These are phyloP conservation scores for Drosophila simulans DNA, from an alignment of 1,140 invertebrate genomes.

Conservation along the genomic window DNA sequence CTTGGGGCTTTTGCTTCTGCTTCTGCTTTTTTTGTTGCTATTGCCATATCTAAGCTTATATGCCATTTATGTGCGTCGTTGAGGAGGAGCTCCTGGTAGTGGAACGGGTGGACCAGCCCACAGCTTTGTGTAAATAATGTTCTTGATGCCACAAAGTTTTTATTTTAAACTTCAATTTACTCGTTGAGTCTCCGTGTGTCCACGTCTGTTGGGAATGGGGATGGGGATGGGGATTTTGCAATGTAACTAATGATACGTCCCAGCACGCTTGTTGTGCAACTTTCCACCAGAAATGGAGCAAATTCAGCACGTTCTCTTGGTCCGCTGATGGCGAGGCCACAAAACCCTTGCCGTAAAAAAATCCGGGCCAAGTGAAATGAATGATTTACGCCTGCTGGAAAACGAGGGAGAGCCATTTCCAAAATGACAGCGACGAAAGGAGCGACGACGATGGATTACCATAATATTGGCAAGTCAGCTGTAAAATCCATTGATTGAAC, in stretches of 20 bases:
- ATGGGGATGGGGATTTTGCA: conserved; percentile 9
- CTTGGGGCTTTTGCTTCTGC: conserved; percentile 43
- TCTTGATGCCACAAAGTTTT: conserved; percentile 72
- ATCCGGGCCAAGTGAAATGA: conserved; percentile 51
- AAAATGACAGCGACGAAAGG: conserved; percentile 36
- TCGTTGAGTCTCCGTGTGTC: conserved; percentile 36
- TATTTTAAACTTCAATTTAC: conserved; percentile 81
- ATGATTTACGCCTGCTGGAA: conserved; percentile 51
- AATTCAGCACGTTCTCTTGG: conserved; percentile 75
- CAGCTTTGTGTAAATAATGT: conserved; percentile 67
- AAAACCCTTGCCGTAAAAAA: conserved; percentile 36
- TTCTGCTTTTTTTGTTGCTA: neutral
- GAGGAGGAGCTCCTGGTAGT: conserved; percentile 7
- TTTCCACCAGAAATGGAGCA: conserved; percentile 71
- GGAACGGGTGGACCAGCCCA: neutral
- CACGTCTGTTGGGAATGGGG: conserved; percentile 1
- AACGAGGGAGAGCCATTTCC: conserved; percentile 37
- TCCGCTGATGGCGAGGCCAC: conserved; percentile 24
- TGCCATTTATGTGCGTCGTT: conserved; percentile 60
- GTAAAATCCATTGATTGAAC: conserved; percentile 79
- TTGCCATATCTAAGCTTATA: conserved; percentile 57
- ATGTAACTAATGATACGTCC: conserved; percentile 75
- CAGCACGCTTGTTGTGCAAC: conserved; percentile 63
- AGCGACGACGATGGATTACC: conserved; percentile 64
- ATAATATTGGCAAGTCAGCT: conserved; percentile 73